These are phyloP conservation scores for Nomada fabriciana DNA, from an alignment of 2,888 invertebrate species.

Conservation along the genomic window DNA sequence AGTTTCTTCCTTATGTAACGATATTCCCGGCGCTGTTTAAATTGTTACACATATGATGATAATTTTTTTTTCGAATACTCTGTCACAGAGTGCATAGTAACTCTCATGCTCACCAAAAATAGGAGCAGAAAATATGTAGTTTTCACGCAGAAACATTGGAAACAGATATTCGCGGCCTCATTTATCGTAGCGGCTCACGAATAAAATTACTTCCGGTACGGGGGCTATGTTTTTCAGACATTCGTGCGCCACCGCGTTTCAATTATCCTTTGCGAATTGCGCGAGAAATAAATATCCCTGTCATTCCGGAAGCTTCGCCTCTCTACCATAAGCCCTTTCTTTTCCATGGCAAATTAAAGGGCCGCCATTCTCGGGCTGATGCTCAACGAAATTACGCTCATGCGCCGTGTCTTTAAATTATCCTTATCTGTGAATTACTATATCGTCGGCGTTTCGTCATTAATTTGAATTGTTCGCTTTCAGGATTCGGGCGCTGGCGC, in stretches of 20 bases:
- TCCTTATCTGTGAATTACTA: neutral
- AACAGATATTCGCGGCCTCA: neutral
- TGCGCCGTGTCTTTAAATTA: neutral
- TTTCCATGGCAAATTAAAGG: neutral
- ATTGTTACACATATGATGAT: too few species aligned
- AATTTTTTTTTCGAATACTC: neutral
- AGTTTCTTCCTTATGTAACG: too few species aligned
- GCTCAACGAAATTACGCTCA: neutral
- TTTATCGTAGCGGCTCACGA: neutral
- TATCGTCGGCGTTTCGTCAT: neutral
- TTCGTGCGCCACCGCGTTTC: neutral
- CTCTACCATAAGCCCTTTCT: neutral
- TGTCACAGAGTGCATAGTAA: too few species aligned
- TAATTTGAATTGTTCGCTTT: slow-evolving; percentile 70
- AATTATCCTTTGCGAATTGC: slow-evolving; percentile 12
- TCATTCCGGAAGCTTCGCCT: neutral
- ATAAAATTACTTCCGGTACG: neutral
- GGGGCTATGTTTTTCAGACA: neutral
- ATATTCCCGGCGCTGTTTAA: too few species aligned
- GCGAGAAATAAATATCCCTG: neutral
- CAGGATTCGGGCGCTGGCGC: slow-evolving; percentile 86
- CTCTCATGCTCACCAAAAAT: neutral
- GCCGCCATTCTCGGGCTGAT: too few species aligned
- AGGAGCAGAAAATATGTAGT: neutral
- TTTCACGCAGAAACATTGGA: neutral